Evolutionary conservation across 2,113 vertebrate genomes (phyloP), one percentile per base, ranked within the genome.

Genomic region (Canis aureus): DNA sequence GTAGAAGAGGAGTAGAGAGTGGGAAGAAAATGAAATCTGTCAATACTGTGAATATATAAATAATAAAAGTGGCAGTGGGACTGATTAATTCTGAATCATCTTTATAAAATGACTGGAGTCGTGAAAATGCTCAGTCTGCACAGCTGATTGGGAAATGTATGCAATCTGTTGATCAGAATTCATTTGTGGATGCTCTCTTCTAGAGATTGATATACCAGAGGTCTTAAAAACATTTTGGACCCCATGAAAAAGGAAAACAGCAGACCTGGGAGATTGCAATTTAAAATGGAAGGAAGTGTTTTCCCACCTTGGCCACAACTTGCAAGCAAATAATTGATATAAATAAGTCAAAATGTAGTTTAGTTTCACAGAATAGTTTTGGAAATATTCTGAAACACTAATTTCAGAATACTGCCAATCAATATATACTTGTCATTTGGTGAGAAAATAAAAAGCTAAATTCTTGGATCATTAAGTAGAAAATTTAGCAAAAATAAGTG

Each of bases 31-130:
- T 84, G 92, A 96, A 60, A 92, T 67, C 80, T 97, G 53, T 92
- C 91, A 82, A 97, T 98, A 95, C 79, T 95, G 89, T 95, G 95
- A 97, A 97, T 96, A 92, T 94, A 98, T 97, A 97, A 96, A 97
- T 98, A 97, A 97, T 98, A 93, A 96, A 98, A 96, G 64, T 96
- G 64, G 35, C 95, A 96, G 90, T 38, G 73, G 57, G 60, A 25
- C 95, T 96, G 90, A 35, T 92, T 92, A 97, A 94, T 55, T 98
- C 97, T 98, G 91, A 95, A 79, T 98, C 88, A 89, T 95, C 83
- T 97, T 4, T 89, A 89, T 97, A 90, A 95, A 97, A 73, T 96
- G 22, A 95, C 78, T 89, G 86, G 85, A 96, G 1, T 29, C 11
- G 27, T 94, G 97, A 97, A 97, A 66, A 1, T 87, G 51, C 92